These are phyloP conservation scores for Drosophila oshimai DNA, from an alignment of 1,140 invertebrate species.

Conservation along the genomic window DNA sequence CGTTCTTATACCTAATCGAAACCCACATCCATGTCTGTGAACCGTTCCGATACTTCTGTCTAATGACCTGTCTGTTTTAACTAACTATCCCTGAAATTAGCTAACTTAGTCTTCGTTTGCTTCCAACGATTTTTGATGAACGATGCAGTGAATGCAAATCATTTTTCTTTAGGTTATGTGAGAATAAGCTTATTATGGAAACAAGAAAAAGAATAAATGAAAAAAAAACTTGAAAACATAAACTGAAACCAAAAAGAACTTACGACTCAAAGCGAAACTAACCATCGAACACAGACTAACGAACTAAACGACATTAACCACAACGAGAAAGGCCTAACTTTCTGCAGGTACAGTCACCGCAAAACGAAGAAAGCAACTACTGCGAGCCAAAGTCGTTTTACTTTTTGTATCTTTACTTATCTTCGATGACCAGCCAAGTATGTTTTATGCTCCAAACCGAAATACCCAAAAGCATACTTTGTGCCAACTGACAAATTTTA, in stretches of 20 bases:
- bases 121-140: constrained; percentile 80
- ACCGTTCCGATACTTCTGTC: constrained; percentile 57
- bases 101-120: constrained; percentile 74
- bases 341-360: constrained; percentile 24
- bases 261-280: constrained; percentile 53
- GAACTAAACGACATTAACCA: constrained; percentile 18
- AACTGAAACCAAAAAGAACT: constrained; percentile 43
- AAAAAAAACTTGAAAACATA: constrained; percentile 26
- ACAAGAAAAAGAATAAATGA: constrained; percentile 27
- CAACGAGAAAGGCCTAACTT: constrained; percentile 7
- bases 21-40: constrained; percentile 26
- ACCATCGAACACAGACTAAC: constrained; percentile 55
- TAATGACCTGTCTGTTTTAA: constrained; percentile 48
- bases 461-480: constrained; percentile 28
- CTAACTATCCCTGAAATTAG: constrained; percentile 45
- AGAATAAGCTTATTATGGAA: constrained; percentile 70
- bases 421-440: constrained; percentile 34
- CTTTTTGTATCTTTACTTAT: constrained; percentile 15
- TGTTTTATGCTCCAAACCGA: constrained; percentile 33
- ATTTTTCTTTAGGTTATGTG: constrained; percentile 76
- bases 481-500: constrained; percentile 40
- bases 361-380: constrained; percentile 20
- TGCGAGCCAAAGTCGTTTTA: constrained; percentile 34
- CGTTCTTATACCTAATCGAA: constrained; percentile 9
- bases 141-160: constrained; percentile 46